Base-by-base conservation (phyloP, 2,113 vertebrate species). In the Alaudala cheleensis region DNA sequence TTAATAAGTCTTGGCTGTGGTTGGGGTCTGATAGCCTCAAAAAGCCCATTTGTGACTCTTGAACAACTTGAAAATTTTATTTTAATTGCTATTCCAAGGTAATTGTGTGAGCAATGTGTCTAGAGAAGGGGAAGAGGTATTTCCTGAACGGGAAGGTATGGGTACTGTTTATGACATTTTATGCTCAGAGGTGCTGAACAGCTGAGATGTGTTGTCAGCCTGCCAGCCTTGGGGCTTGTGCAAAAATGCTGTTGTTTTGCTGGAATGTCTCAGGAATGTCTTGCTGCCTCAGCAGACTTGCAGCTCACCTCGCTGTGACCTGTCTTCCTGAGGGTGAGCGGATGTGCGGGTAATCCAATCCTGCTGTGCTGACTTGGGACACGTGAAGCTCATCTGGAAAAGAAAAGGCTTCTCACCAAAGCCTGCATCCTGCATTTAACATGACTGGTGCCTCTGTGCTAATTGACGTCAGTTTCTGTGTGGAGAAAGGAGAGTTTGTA, bases 121-220 rank as follows among this genome's bases (percentile, higher is more conserved):
- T 60, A 44, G 82, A 88, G 71, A 53, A 87, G 62, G 61, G 54
- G 34, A 70, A 90, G 26, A 2, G 8, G 9, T 54, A 14, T 62
- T 93, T 77, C 51, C 56, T 90, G 72, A 45, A 42, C 37, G 50
- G 39, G 57, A 42, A 6, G 23, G 33, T n/a, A 22, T 12, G n/a
- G 60, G 7, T 25, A 2, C 47, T 1, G 2, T 62, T 31, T 2
- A 5, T 57, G 21, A 13, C 9, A 4, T 0, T 3, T 11, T n/a
- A 13, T 29, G 29, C 71, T 67, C 66, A 77, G 71, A 60, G 79
- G 60, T 72, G 56, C 62, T 62, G 50, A 88, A 28, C 57, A 90
- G 78, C 73, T 72, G 92, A 85, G 65, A 47, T 31, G 6, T 44
- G 22, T 45, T 80, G 90, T 84, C 3, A 3, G 24, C 24, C 64